These are phyloP conservation scores for Palythoa grandiflora DNA, from an alignment of 92 coral and sea anemone species.

Conservation along the genomic window DNA sequence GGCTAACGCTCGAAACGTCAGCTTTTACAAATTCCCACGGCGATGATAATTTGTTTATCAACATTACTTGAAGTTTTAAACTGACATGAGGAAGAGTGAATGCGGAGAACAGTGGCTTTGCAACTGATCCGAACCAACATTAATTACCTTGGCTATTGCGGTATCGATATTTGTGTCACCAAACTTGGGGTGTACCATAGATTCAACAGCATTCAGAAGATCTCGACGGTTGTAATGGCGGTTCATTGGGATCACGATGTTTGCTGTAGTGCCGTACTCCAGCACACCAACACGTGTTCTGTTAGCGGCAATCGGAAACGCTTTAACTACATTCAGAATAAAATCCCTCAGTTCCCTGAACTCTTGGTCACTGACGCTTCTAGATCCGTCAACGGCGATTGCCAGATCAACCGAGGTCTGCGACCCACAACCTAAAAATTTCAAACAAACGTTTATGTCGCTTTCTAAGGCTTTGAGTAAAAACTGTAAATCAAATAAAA, in stretches of 20 bases:
- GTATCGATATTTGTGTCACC: background rate
- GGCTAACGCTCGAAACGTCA: no score
- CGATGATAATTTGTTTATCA: no score
- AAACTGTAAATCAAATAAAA: no score
- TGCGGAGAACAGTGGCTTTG: no score
- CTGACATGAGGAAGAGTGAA: no score
- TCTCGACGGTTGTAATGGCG: constrained; percentile 41
- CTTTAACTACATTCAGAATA: constrained; percentile 70
- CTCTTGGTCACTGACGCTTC: constrained; percentile 75
- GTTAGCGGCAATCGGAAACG: constrained; percentile 65
- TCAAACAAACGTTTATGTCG: background rate
- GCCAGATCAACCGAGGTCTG: constrained; percentile 74
- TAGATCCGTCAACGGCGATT: constrained; percentile 91
- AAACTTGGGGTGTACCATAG: constrained; percentile 53
- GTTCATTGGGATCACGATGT: constrained; percentile 59
- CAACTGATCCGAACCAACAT: background rate
- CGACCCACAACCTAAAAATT: constrained; percentile 67
- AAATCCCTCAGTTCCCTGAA: constrained; percentile 80
- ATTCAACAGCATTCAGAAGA: constrained; percentile 59
- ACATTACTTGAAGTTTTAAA: no score
- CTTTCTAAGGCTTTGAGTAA: no score
- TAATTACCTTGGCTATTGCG: constrained; percentile 13
- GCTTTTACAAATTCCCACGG: no score
- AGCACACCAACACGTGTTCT: constrained; percentile 82
- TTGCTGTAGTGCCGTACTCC: constrained; percentile 72